Evolutionary conservation across 2,888 invertebrate genomes (phyloP).

Genomic region (Hedya salicella): DNA sequence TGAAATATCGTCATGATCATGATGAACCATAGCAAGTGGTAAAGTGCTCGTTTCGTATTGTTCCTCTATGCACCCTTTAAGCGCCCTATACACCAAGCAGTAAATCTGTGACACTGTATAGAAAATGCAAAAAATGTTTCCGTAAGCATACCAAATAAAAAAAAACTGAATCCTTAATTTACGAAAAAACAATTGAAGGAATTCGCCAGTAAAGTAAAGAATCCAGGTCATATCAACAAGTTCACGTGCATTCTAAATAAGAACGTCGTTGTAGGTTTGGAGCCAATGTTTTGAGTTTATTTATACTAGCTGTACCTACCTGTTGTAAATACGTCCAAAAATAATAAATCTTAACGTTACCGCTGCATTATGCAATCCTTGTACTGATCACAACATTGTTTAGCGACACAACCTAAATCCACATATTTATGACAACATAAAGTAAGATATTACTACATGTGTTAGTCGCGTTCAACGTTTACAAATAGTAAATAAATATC

Average conservation of each 20-base stretch:
- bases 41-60: too few relatives aligned
- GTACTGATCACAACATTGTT: background rate
- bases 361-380: background rate
- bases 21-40: too few relatives aligned
- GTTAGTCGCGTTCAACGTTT: too few relatives aligned
- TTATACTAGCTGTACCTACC: slow-evolving; percentile 24
- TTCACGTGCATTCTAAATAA: slow-evolving; percentile 17
- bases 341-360: slow-evolving; percentile 31
- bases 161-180: too few relatives aligned
- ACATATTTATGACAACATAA: background rate
- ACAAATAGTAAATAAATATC: too few relatives aligned
- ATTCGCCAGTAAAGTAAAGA: slow-evolving; percentile 4
- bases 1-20: too few relatives aligned
- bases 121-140: too few relatives aligned
- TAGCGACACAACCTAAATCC: background rate
- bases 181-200: background rate
- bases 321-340: slow-evolving; percentile 27
- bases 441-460: too few relatives aligned
- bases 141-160: too few relatives aligned
- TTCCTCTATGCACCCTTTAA: too few relatives aligned
- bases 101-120: too few relatives aligned
- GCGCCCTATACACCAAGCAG: too few relatives aligned
- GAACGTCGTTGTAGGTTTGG: slow-evolving; percentile 28
- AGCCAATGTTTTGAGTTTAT: slow-evolving; percentile 30
- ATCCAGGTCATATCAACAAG: slow-evolving; percentile 9